A percentile compares a stretch with the other conserved stretches of the same genome.
Evolutionary conservation across 35 echinoderm and acorn worm genomes (phyloP).

Genomic region (Ptychodera flava): DNA sequence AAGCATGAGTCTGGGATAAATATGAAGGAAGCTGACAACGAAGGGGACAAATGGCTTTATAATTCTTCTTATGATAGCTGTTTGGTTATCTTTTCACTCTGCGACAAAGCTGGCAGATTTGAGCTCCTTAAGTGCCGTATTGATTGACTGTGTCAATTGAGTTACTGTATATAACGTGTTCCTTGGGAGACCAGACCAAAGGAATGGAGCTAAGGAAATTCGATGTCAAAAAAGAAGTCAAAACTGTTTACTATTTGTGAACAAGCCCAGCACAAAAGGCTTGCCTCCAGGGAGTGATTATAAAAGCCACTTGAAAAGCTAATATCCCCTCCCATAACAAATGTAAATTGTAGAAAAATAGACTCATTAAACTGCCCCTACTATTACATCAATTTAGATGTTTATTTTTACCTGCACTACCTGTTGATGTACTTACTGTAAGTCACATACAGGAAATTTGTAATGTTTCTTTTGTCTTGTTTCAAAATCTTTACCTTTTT

Average conservation of each 20-base stretch:
- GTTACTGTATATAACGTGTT: conserved; percentile 1
- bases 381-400: too few relatives aligned
- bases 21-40: neutral
- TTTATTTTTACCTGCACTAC: too few relatives aligned
- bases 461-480: too few relatives aligned
- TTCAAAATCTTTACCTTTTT: too few relatives aligned
- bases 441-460: too few relatives aligned
- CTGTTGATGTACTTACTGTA: too few relatives aligned
- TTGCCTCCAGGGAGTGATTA: neutral
- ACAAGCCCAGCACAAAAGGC: neutral
- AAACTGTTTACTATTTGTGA: neutral
- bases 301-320: too few relatives aligned
- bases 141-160: neutral
- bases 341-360: too few relatives aligned
- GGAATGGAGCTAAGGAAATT: neutral
- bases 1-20: neutral
- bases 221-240: neutral
- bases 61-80: neutral
- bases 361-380: too few relatives aligned
- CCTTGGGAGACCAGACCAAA: neutral
- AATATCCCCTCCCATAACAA: too few relatives aligned
- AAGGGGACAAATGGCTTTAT: neutral
- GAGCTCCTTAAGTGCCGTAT: neutral
- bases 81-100: neutral
- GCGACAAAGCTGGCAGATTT: neutral